Evolutionary conservation across 2,113 vertebrate species (phyloP).

Genomic region (Emydocephalus ijimae): DNA sequence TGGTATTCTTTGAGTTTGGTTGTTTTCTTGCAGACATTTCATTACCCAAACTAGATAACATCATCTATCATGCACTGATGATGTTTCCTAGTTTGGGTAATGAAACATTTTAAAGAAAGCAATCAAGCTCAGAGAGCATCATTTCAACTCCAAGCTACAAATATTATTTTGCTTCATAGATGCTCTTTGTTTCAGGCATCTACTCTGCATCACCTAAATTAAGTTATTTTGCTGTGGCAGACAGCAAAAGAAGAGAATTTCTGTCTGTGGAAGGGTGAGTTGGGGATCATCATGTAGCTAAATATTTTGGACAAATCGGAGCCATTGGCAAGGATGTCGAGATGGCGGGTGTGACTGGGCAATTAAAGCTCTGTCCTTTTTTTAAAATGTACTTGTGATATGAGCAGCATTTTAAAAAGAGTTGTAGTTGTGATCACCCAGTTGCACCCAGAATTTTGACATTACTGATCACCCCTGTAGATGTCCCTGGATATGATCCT

Average conservation of each 20-base stretch:
- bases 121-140: background rate
- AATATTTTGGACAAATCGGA: background rate
- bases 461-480: background rate
- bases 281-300: background rate
- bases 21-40: background rate
- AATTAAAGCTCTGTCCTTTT: background rate
- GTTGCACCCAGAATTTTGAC: background rate
- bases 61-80: background rate
- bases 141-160: background rate
- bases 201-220: background rate
- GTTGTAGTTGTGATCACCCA: background rate
- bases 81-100: background rate
- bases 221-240: background rate
- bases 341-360: background rate
- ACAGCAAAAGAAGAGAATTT: background rate
- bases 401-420: background rate
- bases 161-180: background rate
- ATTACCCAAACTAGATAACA: background rate
- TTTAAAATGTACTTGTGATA: background rate
- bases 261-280: background rate
- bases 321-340: background rate
- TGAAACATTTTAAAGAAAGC: background rate
- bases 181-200: background rate
- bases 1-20: background rate
- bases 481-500: background rate